Base-by-base conservation (phyloP, 2,888 invertebrate genomes). In the Polymixis flavicincta region DNA sequence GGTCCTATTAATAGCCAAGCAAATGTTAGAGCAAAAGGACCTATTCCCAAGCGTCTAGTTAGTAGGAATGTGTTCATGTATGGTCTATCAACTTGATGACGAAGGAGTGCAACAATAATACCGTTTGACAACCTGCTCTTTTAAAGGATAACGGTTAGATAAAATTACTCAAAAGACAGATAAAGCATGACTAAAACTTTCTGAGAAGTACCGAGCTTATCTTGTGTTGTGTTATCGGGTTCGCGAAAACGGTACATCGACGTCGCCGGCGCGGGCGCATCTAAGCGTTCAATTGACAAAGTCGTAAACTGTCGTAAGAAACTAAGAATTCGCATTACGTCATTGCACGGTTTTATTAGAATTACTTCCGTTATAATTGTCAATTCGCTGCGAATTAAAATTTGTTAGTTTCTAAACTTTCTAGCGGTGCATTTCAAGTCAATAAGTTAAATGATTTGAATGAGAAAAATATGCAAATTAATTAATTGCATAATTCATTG, bases 201-300 rank as follows among this genome's bases (percentile, higher is more conserved):
- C 85, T 69, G 60, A 78, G 85, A 83, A 88, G 75, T 79, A 78
- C 71, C 50, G 48, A 81, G 78, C 82, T 82, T 88, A 87, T 87
- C 89, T 77, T 22, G 68, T 66, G 59, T 82, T 78, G 68, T 69
- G 71, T 85, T 87, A 87, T 87, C 87, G 70, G 45, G 60, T 83
- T 77, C 82, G 76, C 80, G 78, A 80, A 78, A 85, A 80, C 76
- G 71, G 78, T 67, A 73, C 64, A 63, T 45, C 57, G 70, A 48
- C 76, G 50, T 65, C 71, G 48, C 48, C 25, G 28, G 76, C 55
- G 71, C 85, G 78, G 25, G 76, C 61, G 71, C 85, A 80, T 84
- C 80, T 68, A 71, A 74, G 63, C 63, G 68, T 66, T 81, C 77
- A 88, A 85, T 85, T 85, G 83, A 78, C 76, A 71, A 55, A 68